Evolutionary conservation across 2,113 vertebrate species (phyloP).

Genomic region (Ptychochromis oligacanthus): DNA sequence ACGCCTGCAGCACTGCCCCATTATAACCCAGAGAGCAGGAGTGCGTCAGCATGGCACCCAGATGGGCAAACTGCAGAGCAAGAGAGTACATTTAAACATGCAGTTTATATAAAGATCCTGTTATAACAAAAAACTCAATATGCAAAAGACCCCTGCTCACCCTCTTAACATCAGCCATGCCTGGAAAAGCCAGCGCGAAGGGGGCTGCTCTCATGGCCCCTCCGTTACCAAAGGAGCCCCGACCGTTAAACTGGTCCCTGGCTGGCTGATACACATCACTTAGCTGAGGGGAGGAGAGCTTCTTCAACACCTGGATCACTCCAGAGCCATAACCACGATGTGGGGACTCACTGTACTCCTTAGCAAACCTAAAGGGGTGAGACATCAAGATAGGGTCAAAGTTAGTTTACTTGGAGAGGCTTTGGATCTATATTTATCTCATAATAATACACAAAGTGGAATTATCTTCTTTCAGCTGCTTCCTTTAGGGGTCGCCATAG

Average conservation of each 20-base stretch:
- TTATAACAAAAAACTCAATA: neutral
- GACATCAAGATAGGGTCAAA: neutral
- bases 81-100: neutral
- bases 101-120: neutral
- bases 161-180: constrained; percentile 84
- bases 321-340: constrained; percentile 91
- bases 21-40: constrained; percentile 97
- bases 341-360: constrained; percentile 90
- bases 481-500: no score
- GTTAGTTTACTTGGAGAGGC: neutral
- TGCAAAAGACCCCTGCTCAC: constrained; percentile 62
- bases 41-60: constrained; percentile 93
- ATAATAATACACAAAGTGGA: neutral
- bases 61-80: constrained; percentile 83
- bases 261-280: constrained; percentile 91
- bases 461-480: no score
- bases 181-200: constrained; percentile 86
- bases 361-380: constrained; percentile 85
- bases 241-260: constrained; percentile 91
- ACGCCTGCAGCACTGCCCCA: constrained; percentile 92
- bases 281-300: constrained; percentile 90
- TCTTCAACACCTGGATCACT: constrained; percentile 92
- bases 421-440: neutral
- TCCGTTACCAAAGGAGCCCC: constrained; percentile 95
- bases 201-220: constrained; percentile 96